Evolutionary conservation across 23 tunicate genomes (phyloP).

Genomic region (Corella eumyota): DNA sequence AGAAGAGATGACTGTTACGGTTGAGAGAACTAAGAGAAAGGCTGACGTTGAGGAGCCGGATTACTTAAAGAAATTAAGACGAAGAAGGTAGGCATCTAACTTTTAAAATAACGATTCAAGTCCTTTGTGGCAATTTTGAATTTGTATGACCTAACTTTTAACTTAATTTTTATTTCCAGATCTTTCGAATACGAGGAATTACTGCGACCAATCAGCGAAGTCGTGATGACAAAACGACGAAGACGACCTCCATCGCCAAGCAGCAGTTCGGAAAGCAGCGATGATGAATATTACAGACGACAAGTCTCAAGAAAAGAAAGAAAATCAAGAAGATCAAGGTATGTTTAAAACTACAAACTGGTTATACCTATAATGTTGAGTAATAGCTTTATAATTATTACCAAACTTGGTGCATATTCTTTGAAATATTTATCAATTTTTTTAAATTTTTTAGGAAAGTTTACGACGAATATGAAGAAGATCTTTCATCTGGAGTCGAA

Average conservation of each 20-base stretch:
- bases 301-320: conserved; percentile 18
- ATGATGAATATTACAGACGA: conserved; percentile 45
- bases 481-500: conserved; percentile 89
- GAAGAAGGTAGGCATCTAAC: conserved; percentile 32
- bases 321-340: conserved; percentile 57
- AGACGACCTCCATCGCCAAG: conserved; percentile 35
- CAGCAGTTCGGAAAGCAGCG: conserved; percentile 48
- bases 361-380: background rate
- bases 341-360: background rate
- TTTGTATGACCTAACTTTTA: background rate
- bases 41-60: conserved; percentile 41
- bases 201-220: conserved; percentile 68
- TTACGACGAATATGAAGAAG: conserved; percentile 92
- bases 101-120: too few species aligned
- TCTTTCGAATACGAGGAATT: conserved; percentile 90
- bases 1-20: conserved; percentile 13
- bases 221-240: conserved; percentile 33
- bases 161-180: conserved; percentile 10
- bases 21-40: conserved; percentile 35
- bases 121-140: too few species aligned
- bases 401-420: background rate
- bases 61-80: conserved; percentile 27
- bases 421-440: background rate
- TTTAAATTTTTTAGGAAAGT: conserved; percentile 6
- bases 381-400: background rate